Percentiles rank a stretch among this genome's conserved stretches.
phyloP scores from a whole-genome alignment of 2,888 invertebrate species.

The Morpho deidamia region DNA sequence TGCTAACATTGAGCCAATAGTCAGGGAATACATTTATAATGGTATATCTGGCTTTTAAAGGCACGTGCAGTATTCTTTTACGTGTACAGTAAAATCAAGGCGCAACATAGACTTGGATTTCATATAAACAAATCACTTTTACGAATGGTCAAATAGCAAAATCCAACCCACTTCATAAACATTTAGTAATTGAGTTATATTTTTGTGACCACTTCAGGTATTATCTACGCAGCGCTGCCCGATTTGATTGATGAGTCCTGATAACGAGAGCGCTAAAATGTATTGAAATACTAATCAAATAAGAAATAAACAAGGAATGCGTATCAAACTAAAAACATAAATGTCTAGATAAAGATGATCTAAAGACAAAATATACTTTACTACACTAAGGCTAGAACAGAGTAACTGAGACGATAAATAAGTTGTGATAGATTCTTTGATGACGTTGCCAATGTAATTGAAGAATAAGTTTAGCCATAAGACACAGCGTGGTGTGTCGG shows the following conservation, averaged over 20 bases:
- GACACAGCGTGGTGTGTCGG: conserved; percentile 18
- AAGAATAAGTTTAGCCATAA: conserved; percentile 10
- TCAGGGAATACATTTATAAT: too few species aligned
- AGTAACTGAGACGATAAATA: neutral
- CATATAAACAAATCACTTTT: too few species aligned
- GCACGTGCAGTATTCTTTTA: too few species aligned
- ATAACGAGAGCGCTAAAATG: conserved; percentile 8
- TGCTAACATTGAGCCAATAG: too few species aligned
- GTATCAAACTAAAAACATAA: neutral
- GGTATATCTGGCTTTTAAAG: too few species aligned
- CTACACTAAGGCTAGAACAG: neutral
- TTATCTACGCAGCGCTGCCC: conserved; percentile 13
- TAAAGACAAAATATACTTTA: too few species aligned
- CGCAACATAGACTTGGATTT: too few species aligned
- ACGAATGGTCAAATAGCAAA: too few species aligned
- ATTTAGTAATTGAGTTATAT: conserved; percentile 17
- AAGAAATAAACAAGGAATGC: neutral
- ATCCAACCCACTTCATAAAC: conserved; percentile 13
- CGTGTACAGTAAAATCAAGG: too few species aligned
- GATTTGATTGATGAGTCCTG: conserved; percentile 15
- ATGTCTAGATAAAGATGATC: too few species aligned
- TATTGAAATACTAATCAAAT: neutral
- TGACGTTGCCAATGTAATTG: conserved; percentile 3
- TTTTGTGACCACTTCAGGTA: conserved; percentile 18
- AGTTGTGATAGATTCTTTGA: conserved; percentile 11